Conservation (phyloP, 2,888 invertebrate species). For the Macropis europaea region DNA sequence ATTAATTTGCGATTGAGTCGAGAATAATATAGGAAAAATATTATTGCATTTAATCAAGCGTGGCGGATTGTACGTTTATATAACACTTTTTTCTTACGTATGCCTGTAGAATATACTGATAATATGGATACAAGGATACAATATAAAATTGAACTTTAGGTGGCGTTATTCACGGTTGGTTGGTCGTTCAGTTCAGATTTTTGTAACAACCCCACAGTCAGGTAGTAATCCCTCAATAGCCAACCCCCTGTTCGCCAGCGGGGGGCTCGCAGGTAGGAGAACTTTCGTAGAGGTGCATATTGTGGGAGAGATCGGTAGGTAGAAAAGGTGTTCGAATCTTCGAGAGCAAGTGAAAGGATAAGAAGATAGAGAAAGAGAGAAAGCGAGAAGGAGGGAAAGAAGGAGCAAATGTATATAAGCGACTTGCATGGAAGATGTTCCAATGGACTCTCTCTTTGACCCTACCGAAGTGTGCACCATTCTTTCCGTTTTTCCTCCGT, state of each 20-base stretch:
- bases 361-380: conserved; percentile 29
- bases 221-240: background rate
- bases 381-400: conserved; percentile 62
- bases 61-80: no score
- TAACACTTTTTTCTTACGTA: no score
- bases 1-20: no score
- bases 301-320: conserved; percentile 32
- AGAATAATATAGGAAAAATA: no score
- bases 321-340: conserved; percentile 43
- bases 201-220: background rate
- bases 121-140: no score
- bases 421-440: conserved; percentile 65
- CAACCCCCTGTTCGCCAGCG: background rate
- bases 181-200: background rate
- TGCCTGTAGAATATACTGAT: no score
- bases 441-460: conserved; percentile 77
- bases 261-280: background rate
- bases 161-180: background rate
- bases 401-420: conserved; percentile 74
- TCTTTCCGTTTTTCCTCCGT: conserved; percentile 59
- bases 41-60: no score
- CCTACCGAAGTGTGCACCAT: conserved; percentile 74
- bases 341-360: conserved; percentile 29
- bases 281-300: background rate
- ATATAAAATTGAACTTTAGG: background rate